Conservation (phyloP, 1,140 invertebrate species). For the Diprion similis region DNA sequence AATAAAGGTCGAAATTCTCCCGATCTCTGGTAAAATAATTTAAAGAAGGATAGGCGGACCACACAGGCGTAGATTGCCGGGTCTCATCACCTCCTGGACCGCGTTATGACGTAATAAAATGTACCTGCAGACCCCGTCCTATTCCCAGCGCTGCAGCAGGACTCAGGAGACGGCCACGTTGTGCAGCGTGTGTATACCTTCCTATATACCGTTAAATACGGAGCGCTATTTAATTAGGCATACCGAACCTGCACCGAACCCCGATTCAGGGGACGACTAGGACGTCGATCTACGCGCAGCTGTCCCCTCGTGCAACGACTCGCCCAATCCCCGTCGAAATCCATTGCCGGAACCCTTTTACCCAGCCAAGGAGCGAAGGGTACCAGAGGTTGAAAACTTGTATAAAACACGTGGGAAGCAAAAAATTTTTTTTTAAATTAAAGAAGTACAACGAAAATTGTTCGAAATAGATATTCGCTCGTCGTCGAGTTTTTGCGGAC, state of each 20-base stretch:
- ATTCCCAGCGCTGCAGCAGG: no score
- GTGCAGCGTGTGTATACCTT: neutral
- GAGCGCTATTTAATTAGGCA: constrained; percentile 7
- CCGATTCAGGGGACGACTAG: neutral
- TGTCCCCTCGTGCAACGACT: neutral
- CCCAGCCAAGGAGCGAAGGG: no score
- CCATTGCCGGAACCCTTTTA: no score
- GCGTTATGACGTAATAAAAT: constrained; percentile 3
- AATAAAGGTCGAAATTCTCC: neutral
- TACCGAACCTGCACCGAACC: neutral
- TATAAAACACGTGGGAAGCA: no score
- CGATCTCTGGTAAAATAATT: neutral
- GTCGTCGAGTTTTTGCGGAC: no score
- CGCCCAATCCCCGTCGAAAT: neutral
- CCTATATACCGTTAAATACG: neutral
- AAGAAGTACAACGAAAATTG: no score
- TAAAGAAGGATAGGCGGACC: neutral
- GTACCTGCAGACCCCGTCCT: no score
- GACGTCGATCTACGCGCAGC: neutral
- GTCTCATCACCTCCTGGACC: neutral
- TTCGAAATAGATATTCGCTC: no score
- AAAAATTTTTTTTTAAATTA: no score
- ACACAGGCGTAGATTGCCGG: neutral
- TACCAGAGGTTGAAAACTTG: no score
- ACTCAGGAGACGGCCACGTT: neutral